Conservation (phyloP, 2,113 vertebrate genomes). For the Pterophyllum scalare region DNA sequence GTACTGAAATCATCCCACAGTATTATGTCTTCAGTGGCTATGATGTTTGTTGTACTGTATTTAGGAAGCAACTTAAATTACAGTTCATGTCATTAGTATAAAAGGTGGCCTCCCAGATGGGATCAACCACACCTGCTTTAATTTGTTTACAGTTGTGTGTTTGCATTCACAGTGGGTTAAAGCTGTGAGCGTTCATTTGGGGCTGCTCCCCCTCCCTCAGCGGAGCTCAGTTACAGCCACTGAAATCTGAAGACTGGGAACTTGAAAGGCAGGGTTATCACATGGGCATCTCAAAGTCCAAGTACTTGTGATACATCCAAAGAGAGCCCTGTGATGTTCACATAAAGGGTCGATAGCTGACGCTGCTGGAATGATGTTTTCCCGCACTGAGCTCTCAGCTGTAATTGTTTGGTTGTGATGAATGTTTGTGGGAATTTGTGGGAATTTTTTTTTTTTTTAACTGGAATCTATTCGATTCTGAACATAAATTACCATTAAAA, state of each 20-base stretch:
- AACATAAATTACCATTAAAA: conserved; percentile 20
- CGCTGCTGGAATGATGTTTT: conserved; percentile 5
- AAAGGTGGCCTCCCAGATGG: neutral
- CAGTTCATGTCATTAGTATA: neutral
- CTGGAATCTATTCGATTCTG: conserved; percentile 39
- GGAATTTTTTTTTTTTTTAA: neutral
- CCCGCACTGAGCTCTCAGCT: neutral
- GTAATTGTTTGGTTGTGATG: conserved; percentile 26
- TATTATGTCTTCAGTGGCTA: no score
- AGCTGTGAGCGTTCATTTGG: neutral
- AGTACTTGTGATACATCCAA: conserved; percentile 41
- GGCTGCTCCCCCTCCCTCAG: conserved; percentile 20
- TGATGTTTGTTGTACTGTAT: neutral
- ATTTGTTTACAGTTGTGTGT: neutral
- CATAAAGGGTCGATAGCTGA: conserved; percentile 20
- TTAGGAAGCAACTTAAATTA: neutral
- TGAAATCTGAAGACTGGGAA: conserved; percentile 63
- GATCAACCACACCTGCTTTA: conserved; percentile 2
- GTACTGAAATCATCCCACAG: neutral
- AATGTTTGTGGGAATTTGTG: neutral
- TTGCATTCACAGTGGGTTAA: conserved; percentile 25
- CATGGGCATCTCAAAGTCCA: conserved; percentile 60
- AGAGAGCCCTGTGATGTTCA: conserved; percentile 50
- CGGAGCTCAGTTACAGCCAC: conserved; percentile 54
- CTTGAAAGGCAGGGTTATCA: conserved; percentile 70